These are phyloP conservation scores for Drosophila tristis DNA, from an alignment of 1,140 invertebrate genomes.

Conservation along the genomic window DNA sequence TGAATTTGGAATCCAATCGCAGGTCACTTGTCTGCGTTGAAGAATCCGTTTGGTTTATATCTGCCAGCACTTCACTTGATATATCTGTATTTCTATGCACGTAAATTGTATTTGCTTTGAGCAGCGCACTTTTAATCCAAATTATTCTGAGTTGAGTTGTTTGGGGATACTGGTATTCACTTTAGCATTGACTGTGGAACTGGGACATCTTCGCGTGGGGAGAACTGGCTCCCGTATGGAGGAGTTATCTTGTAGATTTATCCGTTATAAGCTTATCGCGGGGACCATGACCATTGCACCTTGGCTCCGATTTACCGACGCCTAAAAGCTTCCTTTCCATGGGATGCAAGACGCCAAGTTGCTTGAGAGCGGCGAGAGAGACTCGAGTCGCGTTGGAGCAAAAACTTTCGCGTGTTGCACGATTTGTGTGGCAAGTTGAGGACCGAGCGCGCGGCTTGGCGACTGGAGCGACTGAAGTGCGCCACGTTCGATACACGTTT, in stretches of 20 bases:
- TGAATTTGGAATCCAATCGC: conserved; percentile 50
- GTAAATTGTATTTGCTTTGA: conserved; percentile 53
- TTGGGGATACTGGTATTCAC: conserved; percentile 5
- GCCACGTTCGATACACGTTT: conserved; percentile 78
- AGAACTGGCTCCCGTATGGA: conserved; percentile 17
- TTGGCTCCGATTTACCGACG: conserved; percentile 40
- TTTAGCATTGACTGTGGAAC: neutral
- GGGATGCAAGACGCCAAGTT: conserved; percentile 6
- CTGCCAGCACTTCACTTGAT: conserved; percentile 46
- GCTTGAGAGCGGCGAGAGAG: too few species aligned
- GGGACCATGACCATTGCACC: conserved; percentile 26
- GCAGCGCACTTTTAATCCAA: conserved; percentile 24
- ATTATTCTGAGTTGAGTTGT: conserved; percentile 24
- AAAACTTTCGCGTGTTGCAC: too few species aligned
- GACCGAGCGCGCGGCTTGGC: conserved; percentile 75
- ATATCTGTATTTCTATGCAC: conserved; percentile 15
- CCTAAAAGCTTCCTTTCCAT: conserved; percentile 21
- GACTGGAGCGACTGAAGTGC: conserved; percentile 77
- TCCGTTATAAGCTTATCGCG: conserved; percentile 32
- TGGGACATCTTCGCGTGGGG: neutral
- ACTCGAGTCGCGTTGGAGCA: conserved; percentile 9
- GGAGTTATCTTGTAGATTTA: conserved; percentile 23
- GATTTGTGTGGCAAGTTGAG: conserved; percentile 6
- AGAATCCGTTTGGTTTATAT: conserved; percentile 15
- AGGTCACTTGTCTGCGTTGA: neutral